Evolutionary conservation across 1,140 invertebrate species (phyloP).

Genomic region (Heliconius nattereri): DNA sequence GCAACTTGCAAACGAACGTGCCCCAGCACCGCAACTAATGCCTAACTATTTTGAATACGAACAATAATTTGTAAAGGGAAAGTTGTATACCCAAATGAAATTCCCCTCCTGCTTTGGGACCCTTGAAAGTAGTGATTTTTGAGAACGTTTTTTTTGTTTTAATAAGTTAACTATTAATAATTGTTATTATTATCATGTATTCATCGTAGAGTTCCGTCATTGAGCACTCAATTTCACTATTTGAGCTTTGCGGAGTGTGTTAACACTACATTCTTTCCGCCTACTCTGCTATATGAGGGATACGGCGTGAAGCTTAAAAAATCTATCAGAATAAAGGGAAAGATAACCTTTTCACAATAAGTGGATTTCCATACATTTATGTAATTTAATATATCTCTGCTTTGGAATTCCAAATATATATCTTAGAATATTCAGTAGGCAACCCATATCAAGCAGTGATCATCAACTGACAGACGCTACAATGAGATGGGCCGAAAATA

Average conservation of each 20-base stretch:
- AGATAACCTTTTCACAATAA: constrained; percentile 2
- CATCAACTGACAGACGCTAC: constrained; percentile 30
- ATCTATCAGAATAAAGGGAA: neutral
- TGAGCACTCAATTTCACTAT: too few relatives aligned
- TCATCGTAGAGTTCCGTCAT: too few relatives aligned
- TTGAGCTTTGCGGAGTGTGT: too few relatives aligned
- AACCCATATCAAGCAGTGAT: constrained; percentile 36
- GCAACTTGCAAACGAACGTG: constrained; percentile 40
- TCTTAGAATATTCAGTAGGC: constrained; percentile 24
- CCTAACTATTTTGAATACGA: constrained; percentile 20
- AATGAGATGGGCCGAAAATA: neutral
- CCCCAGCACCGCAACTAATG: constrained; percentile 20
- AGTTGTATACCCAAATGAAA: constrained; percentile 30
- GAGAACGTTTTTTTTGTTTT: neutral
- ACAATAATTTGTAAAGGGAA: constrained; percentile 33
- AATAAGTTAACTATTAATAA: neutral
- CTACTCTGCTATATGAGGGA: neutral
- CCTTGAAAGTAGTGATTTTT: neutral
- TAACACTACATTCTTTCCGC: neutral
- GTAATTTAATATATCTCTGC: constrained; percentile 25
- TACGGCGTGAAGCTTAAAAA: neutral
- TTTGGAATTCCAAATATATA: constrained; percentile 17
- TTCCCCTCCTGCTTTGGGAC: constrained; percentile 20
- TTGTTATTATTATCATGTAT: too few relatives aligned
- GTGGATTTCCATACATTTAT: constrained; percentile 18